Percentiles rank a stretch among this genome's conserved stretches.
phyloP scores from a whole-genome alignment of 2,888 invertebrate genomes.

The Rotaria sp. region DNA sequence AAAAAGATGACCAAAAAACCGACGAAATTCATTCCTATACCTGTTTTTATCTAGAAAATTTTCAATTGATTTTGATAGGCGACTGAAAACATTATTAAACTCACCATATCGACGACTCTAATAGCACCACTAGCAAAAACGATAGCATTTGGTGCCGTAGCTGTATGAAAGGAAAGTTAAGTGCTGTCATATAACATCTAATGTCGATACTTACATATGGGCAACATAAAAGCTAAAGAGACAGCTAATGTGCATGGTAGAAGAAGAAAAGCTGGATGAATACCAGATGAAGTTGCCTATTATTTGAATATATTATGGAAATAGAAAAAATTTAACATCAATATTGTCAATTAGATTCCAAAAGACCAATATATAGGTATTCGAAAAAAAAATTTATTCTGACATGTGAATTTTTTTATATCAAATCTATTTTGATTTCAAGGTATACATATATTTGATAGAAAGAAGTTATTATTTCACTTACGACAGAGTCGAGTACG shows the following conservation, averaged over 20 bases:
- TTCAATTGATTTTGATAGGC: too few relatives aligned
- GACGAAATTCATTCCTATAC: constrained; percentile 46
- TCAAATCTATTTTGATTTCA: too few relatives aligned
- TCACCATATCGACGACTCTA: constrained; percentile 41
- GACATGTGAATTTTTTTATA: too few relatives aligned
- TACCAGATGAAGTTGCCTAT: constrained; percentile 51
- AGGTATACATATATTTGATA: too few relatives aligned
- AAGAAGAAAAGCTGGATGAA: constrained; percentile 31
- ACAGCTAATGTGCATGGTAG: constrained; percentile 31
- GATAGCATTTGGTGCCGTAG: constrained; percentile 42
- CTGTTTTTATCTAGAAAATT: constrained; percentile 45
- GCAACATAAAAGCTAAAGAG: constrained; percentile 33
- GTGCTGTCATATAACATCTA: not conserved
- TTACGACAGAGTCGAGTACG: too few relatives aligned
- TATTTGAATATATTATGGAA: constrained; percentile 50
- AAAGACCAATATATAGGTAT: too few relatives aligned
- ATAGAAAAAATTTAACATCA: too few relatives aligned
- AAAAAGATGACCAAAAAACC: constrained; percentile 45
- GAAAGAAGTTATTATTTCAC: too few relatives aligned
- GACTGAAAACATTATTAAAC: not conserved
- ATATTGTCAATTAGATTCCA: too few relatives aligned
- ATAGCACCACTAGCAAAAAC: constrained; percentile 41
- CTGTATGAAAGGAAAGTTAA: constrained; percentile 38
- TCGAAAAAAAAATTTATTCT: too few relatives aligned
- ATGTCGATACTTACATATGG: not conserved